Evolutionary conservation across 2,113 vertebrate genomes (phyloP).

Genomic region (Empidonax alnorum): DNA sequence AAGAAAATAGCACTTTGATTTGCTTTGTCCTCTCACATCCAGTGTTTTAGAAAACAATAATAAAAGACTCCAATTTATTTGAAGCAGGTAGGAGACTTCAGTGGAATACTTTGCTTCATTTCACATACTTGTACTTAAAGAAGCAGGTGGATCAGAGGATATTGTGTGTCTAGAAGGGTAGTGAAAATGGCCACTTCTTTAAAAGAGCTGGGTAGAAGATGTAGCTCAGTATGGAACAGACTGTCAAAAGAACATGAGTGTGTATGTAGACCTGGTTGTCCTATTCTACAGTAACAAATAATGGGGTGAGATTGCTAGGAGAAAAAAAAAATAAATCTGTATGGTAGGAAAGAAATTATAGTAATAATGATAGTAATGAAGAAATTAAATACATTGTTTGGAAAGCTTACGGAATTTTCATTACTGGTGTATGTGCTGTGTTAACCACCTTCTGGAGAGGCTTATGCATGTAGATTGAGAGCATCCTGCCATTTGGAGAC

Average conservation of each 20-base stretch:
- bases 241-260: background rate
- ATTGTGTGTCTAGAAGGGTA: background rate
- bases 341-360: background rate
- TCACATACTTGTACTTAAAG: background rate
- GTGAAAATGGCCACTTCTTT: background rate
- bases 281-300: background rate
- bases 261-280: background rate
- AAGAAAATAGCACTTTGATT: background rate
- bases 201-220: background rate
- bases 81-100: background rate
- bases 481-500: background rate
- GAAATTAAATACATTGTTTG: background rate
- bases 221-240: background rate
- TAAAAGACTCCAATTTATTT: background rate
- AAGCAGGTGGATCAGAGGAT: background rate
- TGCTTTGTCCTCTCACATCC: background rate
- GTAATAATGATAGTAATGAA: background rate
- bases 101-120: background rate
- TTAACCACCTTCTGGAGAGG: background rate
- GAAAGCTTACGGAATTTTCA: background rate
- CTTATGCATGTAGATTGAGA: background rate
- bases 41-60: background rate
- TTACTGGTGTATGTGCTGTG: background rate
- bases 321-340: background rate
- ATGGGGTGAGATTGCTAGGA: background rate